phyloP scores from a whole-genome alignment of 2,113 vertebrate species.

The Anarrhichthys ocellatus region DNA sequence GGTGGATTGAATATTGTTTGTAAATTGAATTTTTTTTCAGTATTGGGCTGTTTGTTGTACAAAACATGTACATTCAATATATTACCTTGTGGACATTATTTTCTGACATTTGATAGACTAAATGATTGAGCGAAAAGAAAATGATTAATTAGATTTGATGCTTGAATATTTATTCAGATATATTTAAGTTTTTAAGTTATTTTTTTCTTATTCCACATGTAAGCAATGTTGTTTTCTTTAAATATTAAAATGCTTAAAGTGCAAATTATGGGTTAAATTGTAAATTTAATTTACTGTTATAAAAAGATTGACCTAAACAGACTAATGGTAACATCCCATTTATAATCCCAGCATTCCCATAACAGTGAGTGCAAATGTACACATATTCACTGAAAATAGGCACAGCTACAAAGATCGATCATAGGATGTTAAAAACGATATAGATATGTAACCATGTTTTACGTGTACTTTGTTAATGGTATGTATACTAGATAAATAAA shows the following conservation, averaged over 20 bases:
- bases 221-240: not conserved
- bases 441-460: not conserved
- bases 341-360: not conserved
- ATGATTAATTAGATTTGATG: not conserved
- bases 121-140: not conserved
- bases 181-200: not conserved
- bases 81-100: not conserved
- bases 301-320: not conserved
- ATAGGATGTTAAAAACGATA: not conserved
- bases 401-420: not conserved
- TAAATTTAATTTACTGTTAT: not conserved
- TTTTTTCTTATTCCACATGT: not conserved
- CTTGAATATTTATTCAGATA: not conserved
- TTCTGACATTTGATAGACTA: not conserved
- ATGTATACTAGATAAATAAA: slow-evolving; percentile 13
- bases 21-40: not conserved
- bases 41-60: not conserved
- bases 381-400: not conserved
- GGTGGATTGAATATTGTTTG: not conserved
- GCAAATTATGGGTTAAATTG: not conserved
- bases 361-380: not conserved
- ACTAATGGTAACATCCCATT: not conserved
- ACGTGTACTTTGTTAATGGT: not conserved
- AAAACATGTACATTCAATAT: not conserved
- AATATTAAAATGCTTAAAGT: not conserved